Percentiles rank a stretch among this genome's conserved stretches.
phyloP scores from a whole-genome alignment of 2,888 invertebrate species.

The Automeris io region DNA sequence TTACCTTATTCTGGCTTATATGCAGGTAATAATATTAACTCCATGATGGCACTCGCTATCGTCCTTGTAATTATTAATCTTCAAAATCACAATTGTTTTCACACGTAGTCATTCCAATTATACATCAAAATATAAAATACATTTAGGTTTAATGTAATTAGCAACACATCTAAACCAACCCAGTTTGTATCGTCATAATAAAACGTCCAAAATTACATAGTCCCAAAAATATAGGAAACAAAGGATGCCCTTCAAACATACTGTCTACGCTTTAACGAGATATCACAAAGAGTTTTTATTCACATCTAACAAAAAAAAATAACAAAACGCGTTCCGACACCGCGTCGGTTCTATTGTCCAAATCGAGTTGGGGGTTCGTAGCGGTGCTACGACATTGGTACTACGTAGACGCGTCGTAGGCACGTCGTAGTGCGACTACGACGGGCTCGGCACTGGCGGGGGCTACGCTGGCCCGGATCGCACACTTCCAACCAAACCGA shows the following conservation, averaged over 20 bases:
- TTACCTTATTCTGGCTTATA: slow-evolving; percentile 35
- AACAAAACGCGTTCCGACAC: slow-evolving; percentile 63
- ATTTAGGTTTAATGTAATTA: slow-evolving; percentile 32
- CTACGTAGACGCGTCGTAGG: slow-evolving; percentile 67
- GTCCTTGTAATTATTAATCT: slow-evolving; percentile 42
- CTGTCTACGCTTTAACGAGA: slow-evolving; percentile 43
- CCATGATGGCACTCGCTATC: slow-evolving; percentile 45
- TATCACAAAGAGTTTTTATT: slow-evolving; percentile 58
- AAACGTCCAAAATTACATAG: slow-evolving; percentile 42
- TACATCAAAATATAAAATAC: slow-evolving; percentile 24
- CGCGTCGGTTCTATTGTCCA: slow-evolving; percentile 62
- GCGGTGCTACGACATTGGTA: slow-evolving; percentile 53
- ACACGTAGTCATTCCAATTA: slow-evolving; percentile 32
- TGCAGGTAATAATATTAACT: slow-evolving; percentile 31
- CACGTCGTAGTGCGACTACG: slow-evolving; percentile 62
- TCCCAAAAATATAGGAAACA: slow-evolving; percentile 33
- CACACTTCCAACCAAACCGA: slow-evolving; percentile 49
- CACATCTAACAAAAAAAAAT: slow-evolving; percentile 63
- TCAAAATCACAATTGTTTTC: slow-evolving; percentile 51
- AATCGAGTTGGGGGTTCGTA: slow-evolving; percentile 33
- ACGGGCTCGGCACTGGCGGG: slow-evolving; percentile 69
- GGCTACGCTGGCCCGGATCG: slow-evolving; percentile 69
- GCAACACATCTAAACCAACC: slow-evolving; percentile 38
- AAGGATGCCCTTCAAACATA: slow-evolving; percentile 40
- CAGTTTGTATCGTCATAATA: slow-evolving; percentile 30